Evolutionary conservation across 2,888 invertebrate species (phyloP).

Genomic region (Oligia latruncula): DNA sequence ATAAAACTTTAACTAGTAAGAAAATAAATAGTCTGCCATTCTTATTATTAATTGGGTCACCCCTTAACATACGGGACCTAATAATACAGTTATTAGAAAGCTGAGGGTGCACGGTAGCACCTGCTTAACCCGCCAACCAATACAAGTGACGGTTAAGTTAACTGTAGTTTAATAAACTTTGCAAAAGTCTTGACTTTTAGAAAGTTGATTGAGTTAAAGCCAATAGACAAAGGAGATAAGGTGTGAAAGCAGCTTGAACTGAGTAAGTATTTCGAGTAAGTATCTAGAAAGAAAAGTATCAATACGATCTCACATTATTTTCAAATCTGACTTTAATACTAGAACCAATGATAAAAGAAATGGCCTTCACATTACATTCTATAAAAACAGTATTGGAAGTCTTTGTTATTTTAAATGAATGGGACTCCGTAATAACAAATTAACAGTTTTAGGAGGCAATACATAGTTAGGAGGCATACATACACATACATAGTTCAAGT

Average conservation of each 20-base stretch:
- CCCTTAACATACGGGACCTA: neutral
- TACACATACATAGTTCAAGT: neutral
- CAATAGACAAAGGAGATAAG: neutral
- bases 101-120: conserved; percentile 20
- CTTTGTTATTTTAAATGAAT: neutral
- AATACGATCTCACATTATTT: neutral
- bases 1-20: neutral
- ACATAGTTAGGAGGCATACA: neutral
- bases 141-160: conserved; percentile 13
- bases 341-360: neutral
- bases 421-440: neutral
- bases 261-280: neutral
- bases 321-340: neutral
- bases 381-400: neutral
- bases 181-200: neutral
- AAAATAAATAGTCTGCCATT: neutral
- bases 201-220: neutral
- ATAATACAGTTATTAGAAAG: neutral
- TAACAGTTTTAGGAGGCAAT: neutral
- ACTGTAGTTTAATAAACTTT: conserved; percentile 1
- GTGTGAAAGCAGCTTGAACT: neutral
- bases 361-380: neutral
- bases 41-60: conserved; percentile 34
- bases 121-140: conserved; percentile 24
- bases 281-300: neutral